phyloP scores from a whole-genome alignment of 1,140 invertebrate genomes.

The Drosophila auraria region DNA sequence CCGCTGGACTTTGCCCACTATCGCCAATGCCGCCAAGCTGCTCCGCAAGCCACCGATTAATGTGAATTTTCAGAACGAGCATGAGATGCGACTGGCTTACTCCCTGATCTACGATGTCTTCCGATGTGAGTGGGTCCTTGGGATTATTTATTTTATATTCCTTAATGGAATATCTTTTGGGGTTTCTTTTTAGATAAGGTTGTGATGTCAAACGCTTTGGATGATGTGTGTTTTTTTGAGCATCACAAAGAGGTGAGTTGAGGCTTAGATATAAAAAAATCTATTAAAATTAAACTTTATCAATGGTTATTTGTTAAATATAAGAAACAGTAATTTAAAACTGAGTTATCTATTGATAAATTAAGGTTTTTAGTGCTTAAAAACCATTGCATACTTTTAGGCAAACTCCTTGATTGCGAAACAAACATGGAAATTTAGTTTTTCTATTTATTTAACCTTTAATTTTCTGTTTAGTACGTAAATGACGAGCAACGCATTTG shows the following conservation, averaged over 20 bases:
- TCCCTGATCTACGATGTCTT: slow-evolving; percentile 92
- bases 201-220: slow-evolving; percentile 88
- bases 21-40: slow-evolving; percentile 88
- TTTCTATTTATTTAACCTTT: background rate
- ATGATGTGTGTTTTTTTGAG: slow-evolving; percentile 88
- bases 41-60: slow-evolving; percentile 86
- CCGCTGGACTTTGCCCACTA: slow-evolving; percentile 86
- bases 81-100: slow-evolving; percentile 91
- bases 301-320: no score
- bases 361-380: no score
- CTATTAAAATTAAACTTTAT: no score
- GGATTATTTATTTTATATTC: slow-evolving; percentile 85
- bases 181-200: slow-evolving; percentile 87
- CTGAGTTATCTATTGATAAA: no score
- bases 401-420: background rate
- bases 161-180: slow-evolving; percentile 57
- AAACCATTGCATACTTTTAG: background rate
- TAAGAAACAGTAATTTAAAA: no score
- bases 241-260: slow-evolving; percentile 86
- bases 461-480: slow-evolving; percentile 42
- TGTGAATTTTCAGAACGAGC: slow-evolving; percentile 88
- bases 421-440: no score
- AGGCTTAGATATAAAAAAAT: no score
- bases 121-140: slow-evolving; percentile 90
- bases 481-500: slow-evolving; percentile 86